Base-by-base conservation (phyloP, 2,888 invertebrate genomes). In the Alloscopus bannaensis region DNA sequence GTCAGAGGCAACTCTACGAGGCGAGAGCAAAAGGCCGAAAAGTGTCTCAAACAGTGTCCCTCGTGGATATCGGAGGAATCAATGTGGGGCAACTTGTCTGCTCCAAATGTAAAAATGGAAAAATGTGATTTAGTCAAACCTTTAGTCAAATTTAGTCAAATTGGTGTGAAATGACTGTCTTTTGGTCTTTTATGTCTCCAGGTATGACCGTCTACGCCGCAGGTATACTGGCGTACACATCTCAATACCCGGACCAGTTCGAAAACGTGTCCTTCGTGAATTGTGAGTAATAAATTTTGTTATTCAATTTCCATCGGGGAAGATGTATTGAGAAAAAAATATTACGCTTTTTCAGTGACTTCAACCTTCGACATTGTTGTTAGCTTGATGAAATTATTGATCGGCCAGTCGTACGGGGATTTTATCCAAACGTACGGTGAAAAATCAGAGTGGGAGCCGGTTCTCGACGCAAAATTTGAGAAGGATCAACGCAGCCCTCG, bases 401-500 rank as follows among this genome's bases (percentile, higher is more conserved):
- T 59, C 13, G 18, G 22, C 6, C 28, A 11, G 31, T 3, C 16
- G 6, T 29, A 6, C 22, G 31, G 59, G 31, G 18, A 29, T 11
- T 11, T 31, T 29, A 16, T 59, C 13, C 4, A 29, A 31, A 22
- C 59, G 18, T 59, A 29, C 18, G 6, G 4, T n/a, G 13, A 18
- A 2, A 59, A 31, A 18, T 6, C 18, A 11, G 22, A 28, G 2
- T 59, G 59, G 59, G 2, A n/a, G 59, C 28, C 6, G 4, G 2
- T 59, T 6, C 18, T 59, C 6, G 31, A 59, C 18, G 31, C 4
- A 24, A n/a, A 2, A n/a, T 6, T 59, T n/a, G 29, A 4, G 2
- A 59, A 59, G 31, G 31, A 59, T 20, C 59, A 59, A 29, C 18
- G 59, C 6, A 59, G 59, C 18, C 6, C 31, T 28, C 6, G 24